A percentile compares a stretch with the other conserved stretches of the same genome.
Conservation (phyloP, 1,140 invertebrate species). For the Agrilus planipennis region DNA sequence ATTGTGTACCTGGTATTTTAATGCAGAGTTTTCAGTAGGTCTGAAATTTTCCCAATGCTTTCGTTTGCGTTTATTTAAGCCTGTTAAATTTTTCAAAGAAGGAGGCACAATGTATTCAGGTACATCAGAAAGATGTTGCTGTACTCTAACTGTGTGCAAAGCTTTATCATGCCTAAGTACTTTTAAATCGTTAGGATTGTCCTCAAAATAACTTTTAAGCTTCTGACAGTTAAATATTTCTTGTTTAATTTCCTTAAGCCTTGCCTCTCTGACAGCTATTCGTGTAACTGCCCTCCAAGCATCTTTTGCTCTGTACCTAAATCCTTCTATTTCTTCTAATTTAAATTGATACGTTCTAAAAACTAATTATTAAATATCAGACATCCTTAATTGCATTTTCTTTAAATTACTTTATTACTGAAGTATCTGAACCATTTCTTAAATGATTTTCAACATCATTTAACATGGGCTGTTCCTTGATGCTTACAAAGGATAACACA, state of each 20-base stretch:
- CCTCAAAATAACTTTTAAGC: constrained; percentile 87
- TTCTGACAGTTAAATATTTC: constrained; percentile 91
- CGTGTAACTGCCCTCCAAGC: constrained; percentile 88
- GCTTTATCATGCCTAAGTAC: constrained; percentile 86
- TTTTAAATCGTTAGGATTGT: constrained; percentile 84
- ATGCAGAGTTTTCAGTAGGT: constrained; percentile 13
- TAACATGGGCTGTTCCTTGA: constrained; percentile 65
- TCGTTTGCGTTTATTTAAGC: constrained; percentile 31
- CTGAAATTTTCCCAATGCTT: constrained; percentile 22
- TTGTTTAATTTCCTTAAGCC: constrained; percentile 90
- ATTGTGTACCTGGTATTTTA: constrained; percentile 19
- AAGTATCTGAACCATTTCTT: constrained; percentile 39
- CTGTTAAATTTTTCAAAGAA: constrained; percentile 51
- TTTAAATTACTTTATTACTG: constrained; percentile 36
- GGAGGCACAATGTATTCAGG: constrained; percentile 87
- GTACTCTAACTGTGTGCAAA: constrained; percentile 71
- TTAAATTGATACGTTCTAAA: constrained; percentile 85
- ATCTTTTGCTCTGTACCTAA: constrained; percentile 87
- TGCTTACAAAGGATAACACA: constrained; percentile 84
- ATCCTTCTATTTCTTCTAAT: constrained; percentile 90
- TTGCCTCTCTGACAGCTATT: constrained; percentile 82
- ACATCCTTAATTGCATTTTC: neutral
- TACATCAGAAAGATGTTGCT: constrained; percentile 80
- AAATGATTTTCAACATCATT: constrained; percentile 67
- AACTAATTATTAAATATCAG: constrained; percentile 18